These are phyloP conservation scores for Craniophora ligustri DNA, from an alignment of 2,888 invertebrate genomes.

Conservation along the genomic window DNA sequence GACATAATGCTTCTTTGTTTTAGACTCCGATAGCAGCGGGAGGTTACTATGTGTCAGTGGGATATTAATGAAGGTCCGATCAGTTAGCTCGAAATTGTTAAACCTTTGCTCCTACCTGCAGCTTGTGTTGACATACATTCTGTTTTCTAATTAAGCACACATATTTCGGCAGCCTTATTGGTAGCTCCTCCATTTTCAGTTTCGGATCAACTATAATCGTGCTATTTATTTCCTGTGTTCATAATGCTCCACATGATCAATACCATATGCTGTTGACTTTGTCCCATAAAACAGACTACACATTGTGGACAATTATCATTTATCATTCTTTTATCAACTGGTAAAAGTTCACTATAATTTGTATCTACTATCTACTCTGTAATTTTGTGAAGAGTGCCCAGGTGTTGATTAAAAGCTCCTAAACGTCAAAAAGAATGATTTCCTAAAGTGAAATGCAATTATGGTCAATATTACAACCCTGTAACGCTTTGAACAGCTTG, in stretches of 20 bases:
- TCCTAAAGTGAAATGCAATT: constrained; percentile 52
- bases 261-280: not conserved
- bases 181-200: not conserved
- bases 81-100: constrained; percentile 42
- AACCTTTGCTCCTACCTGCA: constrained; percentile 31
- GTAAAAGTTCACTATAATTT: constrained; percentile 37
- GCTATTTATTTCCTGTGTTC: not conserved
- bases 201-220: not conserved
- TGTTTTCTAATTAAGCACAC: constrained; percentile 30
- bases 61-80: constrained; percentile 50
- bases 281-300: constrained; percentile 10
- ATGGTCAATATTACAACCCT: constrained; percentile 66
- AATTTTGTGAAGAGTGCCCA: constrained; percentile 46
- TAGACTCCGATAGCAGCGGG: constrained; percentile 59
- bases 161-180: constrained; percentile 8
- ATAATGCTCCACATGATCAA: not conserved
- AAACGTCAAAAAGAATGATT: constrained; percentile 48
- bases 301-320: constrained; percentile 40
- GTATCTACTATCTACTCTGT: constrained; percentile 22
- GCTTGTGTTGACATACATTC: constrained; percentile 30
- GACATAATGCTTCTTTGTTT: constrained; percentile 68
- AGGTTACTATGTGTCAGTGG: constrained; percentile 49
- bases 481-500: constrained; percentile 69
- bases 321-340: constrained; percentile 46
- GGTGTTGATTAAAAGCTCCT: constrained; percentile 52